Base-by-base conservation (phyloP, 2,888 invertebrate genomes). In the Ophonus ardosiacus region DNA sequence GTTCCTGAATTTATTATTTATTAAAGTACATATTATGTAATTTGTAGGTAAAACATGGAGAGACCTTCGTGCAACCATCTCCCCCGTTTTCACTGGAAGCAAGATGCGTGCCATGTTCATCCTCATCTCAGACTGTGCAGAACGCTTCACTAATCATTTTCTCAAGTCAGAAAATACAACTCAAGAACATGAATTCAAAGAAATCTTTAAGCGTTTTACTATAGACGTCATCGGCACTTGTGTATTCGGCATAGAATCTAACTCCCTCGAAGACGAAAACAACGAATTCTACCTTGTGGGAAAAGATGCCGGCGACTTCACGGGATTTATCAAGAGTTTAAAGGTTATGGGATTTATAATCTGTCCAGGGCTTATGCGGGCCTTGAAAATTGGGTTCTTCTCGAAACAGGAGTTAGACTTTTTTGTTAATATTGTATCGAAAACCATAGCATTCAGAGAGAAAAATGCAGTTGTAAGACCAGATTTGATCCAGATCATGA, bases 401-500 rank as follows among this genome's bases (percentile, higher is more conserved):
- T n/a, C 71, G 13, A 91, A 92, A 3, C 91, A 90, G 71, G 90
- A 88, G 31, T 86, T 81, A 15, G 74, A 81, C 13, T 88, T 88
- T 56, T 87, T 88, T 61, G 56, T 65, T n/a, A 81, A 76, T 21
- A 85, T 88, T 17, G 86, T 88, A 3, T 61, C 40, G 43, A 86
- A 86, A 17, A 87, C 86, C 13, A 87, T 88, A 15, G 43, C 83
- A 0, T 59, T 18, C 5, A 71, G 88, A 68, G 86, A 87, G 74
- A 78, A 86, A 40, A 56, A 86, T 61, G 79, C 83, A 31, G 86
- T 87, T 51, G 63, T 86, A n/a, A 80, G 88, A 57, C 87, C 87
- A 3, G 88, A 88, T 81, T 92, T 93, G 92, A 92, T 93, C 18
- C 92, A 93, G 65, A 87, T 93, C 8, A 89, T 93, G 0, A 91